A percentile compares a stretch with the other conserved stretches of the same genome.
These are phyloP conservation scores for Danio choprae DNA, from an alignment of 2,797 vertebrate species.

Conservation along the genomic window DNA sequence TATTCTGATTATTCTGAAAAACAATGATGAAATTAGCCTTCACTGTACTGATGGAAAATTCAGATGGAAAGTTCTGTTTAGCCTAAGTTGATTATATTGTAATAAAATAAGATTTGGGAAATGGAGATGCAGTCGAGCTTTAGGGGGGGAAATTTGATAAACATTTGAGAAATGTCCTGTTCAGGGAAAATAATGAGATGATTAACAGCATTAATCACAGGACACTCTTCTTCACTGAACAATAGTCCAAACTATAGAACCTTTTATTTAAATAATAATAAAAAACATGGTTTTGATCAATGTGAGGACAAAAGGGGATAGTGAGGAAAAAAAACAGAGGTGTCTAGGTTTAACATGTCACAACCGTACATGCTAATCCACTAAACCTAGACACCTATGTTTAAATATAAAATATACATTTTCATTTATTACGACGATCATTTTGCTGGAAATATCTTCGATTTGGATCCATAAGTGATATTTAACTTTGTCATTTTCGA, in stretches of 20 bases:
- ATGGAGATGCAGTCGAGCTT: slow-evolving; percentile 28
- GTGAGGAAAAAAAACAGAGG: not conserved
- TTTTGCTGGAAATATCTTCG: too few relatives aligned
- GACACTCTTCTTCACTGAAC: not conserved
- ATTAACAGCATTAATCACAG: slow-evolving; percentile 51
- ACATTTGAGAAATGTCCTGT: slow-evolving; percentile 50
- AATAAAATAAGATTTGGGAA: slow-evolving; percentile 49
- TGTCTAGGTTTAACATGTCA: too few relatives aligned
- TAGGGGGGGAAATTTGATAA: slow-evolving; percentile 42
- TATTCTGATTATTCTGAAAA: not conserved
- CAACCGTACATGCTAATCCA: too few relatives aligned
- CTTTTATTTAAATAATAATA: not conserved
- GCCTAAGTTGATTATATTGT: slow-evolving; percentile 43
- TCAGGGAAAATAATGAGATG: slow-evolving; percentile 29
- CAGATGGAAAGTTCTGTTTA: slow-evolving; percentile 32
- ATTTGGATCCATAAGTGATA: too few relatives aligned
- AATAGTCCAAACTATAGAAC: not conserved
- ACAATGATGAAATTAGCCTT: not conserved
- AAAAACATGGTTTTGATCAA: not conserved
- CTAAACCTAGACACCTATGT: too few relatives aligned
- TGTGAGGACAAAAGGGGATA: not conserved
- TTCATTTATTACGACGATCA: too few relatives aligned
- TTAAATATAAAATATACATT: too few relatives aligned
- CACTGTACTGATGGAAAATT: not conserved
- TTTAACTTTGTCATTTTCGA: too few relatives aligned